phyloP scores from a whole-genome alignment of 2,888 invertebrate species.

The Enchytraeus crypticus region DNA sequence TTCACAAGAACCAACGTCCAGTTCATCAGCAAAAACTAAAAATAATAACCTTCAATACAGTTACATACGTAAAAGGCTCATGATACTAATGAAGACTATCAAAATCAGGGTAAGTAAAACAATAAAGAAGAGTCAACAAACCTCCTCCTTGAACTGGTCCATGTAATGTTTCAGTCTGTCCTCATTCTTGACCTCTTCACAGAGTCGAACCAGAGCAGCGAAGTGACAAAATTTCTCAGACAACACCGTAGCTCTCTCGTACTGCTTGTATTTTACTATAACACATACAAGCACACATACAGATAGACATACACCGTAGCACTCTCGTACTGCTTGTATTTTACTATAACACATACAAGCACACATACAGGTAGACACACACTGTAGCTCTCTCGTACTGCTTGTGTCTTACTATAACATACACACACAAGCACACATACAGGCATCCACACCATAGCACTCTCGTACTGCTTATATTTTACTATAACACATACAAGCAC shows the following conservation, averaged over 20 bases:
- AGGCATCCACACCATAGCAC: constrained; percentile 68
- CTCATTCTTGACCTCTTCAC: constrained; percentile 66
- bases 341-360: constrained; percentile 54
- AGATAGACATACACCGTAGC: too few species aligned
- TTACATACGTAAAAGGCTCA: background rate
- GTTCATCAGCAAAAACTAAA: too few species aligned
- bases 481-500: constrained; percentile 44
- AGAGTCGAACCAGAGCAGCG: constrained; percentile 68
- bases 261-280: constrained; percentile 66
- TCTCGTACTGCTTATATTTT: constrained; percentile 70
- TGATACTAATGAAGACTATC: background rate
- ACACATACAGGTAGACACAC: too few species aligned
- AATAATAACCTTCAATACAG: too few species aligned
- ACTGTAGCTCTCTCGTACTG: constrained; percentile 72
- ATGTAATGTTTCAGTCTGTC: constrained; percentile 64
- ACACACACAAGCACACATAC: too few species aligned
- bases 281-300: background rate
- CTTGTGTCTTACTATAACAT: constrained; percentile 60
- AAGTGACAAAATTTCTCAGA: constrained; percentile 87
- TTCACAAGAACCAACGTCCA: too few species aligned
- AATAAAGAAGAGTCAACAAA: constrained; percentile 21
- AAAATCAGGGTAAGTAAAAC: background rate
- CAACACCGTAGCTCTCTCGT: constrained; percentile 69
- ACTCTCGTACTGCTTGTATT: constrained; percentile 67
- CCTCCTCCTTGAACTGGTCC: constrained; percentile 59